Evolutionary conservation across 2,113 vertebrate genomes (phyloP).

Genomic region (Cryptotis parvus): DNA sequence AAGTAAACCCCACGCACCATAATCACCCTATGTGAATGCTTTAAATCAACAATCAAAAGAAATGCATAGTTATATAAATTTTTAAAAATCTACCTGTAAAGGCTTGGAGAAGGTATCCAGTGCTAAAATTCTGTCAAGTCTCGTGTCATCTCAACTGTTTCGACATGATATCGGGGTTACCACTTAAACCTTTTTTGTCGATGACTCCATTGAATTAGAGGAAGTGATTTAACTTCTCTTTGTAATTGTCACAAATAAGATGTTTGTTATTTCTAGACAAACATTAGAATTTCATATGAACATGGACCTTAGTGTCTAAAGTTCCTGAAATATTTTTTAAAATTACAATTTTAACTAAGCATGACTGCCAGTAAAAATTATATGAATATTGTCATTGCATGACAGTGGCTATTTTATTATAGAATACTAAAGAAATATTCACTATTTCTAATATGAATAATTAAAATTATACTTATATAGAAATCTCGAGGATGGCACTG

Average conservation of each 20-base stretch:
- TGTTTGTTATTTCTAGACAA: not conserved
- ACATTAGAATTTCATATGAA: not conserved
- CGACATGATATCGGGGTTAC: not conserved
- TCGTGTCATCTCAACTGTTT: not conserved
- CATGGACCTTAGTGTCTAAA: not conserved
- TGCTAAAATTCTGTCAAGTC: not conserved
- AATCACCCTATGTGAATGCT: no score
- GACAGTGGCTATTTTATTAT: not conserved
- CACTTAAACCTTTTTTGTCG: fast-evolving
- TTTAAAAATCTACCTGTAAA: not conserved
- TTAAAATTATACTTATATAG: no score
- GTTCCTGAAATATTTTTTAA: not conserved
- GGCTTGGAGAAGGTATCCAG: not conserved
- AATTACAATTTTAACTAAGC: not conserved
- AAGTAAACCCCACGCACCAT: no score
- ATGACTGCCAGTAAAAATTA: not conserved
- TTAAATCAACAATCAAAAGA: no score
- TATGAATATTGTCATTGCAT: not conserved
- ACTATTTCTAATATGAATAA: no score
- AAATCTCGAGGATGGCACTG: no score
- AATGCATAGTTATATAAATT: no score
- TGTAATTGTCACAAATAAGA: not conserved
- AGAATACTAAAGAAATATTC: not conserved
- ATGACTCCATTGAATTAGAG: not conserved
- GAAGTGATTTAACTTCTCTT: not conserved